phyloP scores from a whole-genome alignment of 1,140 invertebrate species.

The Drosophila leontia region DNA sequence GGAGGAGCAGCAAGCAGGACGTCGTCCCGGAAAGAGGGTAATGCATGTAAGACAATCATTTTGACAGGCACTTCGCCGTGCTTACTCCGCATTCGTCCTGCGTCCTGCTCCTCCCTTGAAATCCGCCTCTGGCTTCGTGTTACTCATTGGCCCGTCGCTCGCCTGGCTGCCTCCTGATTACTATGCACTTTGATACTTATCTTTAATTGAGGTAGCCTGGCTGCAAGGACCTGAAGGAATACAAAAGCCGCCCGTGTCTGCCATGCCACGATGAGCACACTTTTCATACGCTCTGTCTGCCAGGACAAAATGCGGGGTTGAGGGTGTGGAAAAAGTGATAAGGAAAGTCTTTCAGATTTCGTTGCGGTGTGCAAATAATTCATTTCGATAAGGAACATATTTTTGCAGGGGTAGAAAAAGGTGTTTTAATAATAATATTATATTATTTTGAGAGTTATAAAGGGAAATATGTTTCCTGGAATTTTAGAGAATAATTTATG shows the following conservation, averaged over 20 bases:
- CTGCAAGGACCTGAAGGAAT: slow-evolving; percentile 42
- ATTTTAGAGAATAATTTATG: neutral
- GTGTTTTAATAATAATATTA: neutral
- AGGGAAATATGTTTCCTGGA: too few relatives aligned
- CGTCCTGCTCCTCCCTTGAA: neutral
- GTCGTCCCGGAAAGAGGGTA: slow-evolving; percentile 54
- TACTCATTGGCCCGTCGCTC: slow-evolving; percentile 70
- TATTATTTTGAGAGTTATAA: neutral
- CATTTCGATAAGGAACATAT: slow-evolving; percentile 4
- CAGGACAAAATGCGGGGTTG: slow-evolving; percentile 19
- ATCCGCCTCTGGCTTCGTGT: slow-evolving; percentile 18
- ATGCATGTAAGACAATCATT: slow-evolving; percentile 83
- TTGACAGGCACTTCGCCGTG: slow-evolving; percentile 65
- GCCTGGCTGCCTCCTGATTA: slow-evolving; percentile 78
- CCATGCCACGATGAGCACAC: slow-evolving; percentile 34
- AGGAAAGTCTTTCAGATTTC: slow-evolving; percentile 6
- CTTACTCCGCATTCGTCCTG: slow-evolving; percentile 10
- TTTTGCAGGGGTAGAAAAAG: neutral
- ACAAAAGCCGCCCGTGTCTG: slow-evolving; percentile 51
- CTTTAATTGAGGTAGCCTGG: slow-evolving; percentile 81
- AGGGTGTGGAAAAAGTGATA: slow-evolving; percentile 16
- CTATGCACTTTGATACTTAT: slow-evolving; percentile 83
- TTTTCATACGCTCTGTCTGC: slow-evolving; percentile 31
- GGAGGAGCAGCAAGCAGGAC: neutral
- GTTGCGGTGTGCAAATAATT: slow-evolving; percentile 14